phyloP scores from a whole-genome alignment of 2,888 invertebrate species.

The Sisyra nigra region DNA sequence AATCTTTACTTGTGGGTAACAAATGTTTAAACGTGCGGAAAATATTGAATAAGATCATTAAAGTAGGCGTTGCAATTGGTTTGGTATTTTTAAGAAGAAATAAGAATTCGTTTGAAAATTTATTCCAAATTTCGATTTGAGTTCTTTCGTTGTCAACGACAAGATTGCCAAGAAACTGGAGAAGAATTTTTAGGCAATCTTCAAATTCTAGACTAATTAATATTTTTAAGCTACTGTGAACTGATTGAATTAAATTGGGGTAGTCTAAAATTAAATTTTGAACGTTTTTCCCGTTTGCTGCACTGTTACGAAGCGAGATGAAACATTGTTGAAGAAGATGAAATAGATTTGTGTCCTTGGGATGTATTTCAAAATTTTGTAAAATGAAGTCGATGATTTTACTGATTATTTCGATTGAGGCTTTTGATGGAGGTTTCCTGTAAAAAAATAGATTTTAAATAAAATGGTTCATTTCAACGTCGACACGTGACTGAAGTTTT shows the following conservation, averaged over 20 bases:
- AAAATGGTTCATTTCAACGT: not conserved
- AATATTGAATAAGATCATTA: conserved; percentile 47
- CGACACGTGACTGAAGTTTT: too few relatives aligned
- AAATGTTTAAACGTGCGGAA: conserved; percentile 33
- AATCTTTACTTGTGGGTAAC: conserved; percentile 24
- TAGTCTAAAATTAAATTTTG: conserved; percentile 36
- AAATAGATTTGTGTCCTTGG: not conserved
- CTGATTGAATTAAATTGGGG: conserved; percentile 31
- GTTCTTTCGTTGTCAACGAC: conserved; percentile 37
- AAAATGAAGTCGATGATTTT: conserved; percentile 35
- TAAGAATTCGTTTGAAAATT: conserved; percentile 32
- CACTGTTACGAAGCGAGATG: conserved; percentile 35
- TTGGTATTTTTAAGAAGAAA: conserved; percentile 10
- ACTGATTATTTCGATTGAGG: conserved; percentile 32
- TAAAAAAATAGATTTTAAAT: conserved; percentile 14
- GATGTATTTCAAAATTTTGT: conserved; percentile 30
- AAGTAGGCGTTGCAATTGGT: conserved; percentile 23
- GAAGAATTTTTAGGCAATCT: conserved; percentile 32
- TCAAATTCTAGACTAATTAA: conserved; percentile 31
- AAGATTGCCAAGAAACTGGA: conserved; percentile 40
- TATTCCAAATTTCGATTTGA: conserved; percentile 35
- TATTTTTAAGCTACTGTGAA: conserved; percentile 30
- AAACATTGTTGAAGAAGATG: conserved; percentile 28
- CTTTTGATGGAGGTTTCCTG: conserved; percentile 36
- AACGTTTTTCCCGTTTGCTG: conserved; percentile 33